A percentile compares a stretch with the other conserved stretches of the same genome.
phyloP scores from a whole-genome alignment of 2,888 invertebrate genomes.

The Phaedon cochleariae region DNA sequence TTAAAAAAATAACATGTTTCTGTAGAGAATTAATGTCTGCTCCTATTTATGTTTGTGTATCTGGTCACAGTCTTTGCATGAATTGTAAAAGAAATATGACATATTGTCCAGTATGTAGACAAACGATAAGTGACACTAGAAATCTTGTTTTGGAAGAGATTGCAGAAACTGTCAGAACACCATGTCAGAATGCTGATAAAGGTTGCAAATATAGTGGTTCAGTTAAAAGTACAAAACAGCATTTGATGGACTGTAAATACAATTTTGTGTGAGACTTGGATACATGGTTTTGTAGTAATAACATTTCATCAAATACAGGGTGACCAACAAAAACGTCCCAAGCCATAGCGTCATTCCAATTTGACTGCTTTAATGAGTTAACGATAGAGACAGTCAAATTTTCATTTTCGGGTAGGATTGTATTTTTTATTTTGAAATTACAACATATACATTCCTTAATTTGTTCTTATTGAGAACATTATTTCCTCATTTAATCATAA shows the following conservation, averaged over 20 bases:
- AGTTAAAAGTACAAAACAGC: constrained; percentile 16
- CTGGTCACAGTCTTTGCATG: constrained; percentile 14
- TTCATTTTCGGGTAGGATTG: too few relatives aligned
- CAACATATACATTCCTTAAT: too few relatives aligned
- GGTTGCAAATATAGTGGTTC: constrained; percentile 17
- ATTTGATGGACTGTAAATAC: constrained; percentile 10
- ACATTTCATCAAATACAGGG: too few relatives aligned
- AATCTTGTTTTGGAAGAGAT: constrained; percentile 9
- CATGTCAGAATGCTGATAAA: constrained; percentile 11
- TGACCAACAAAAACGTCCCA: too few relatives aligned
- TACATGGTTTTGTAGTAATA: too few relatives aligned
- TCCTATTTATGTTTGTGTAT: constrained; percentile 18
- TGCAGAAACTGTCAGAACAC: constrained; percentile 8
- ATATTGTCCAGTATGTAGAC: constrained; percentile 9
- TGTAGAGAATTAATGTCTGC: constrained; percentile 20
- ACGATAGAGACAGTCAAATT: too few relatives aligned
- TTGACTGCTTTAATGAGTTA: too few relatives aligned
- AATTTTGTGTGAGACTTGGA: constrained; percentile 15
- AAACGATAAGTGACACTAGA: neutral
- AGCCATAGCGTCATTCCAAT: too few relatives aligned
- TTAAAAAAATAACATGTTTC: constrained; percentile 9
- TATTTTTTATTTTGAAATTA: too few relatives aligned
- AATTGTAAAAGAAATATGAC: constrained; percentile 9
- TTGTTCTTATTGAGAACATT: too few relatives aligned
- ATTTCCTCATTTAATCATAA: too few relatives aligned